Conservation (phyloP, 2,797 vertebrate genomes). For the Characodon lateralis region DNA sequence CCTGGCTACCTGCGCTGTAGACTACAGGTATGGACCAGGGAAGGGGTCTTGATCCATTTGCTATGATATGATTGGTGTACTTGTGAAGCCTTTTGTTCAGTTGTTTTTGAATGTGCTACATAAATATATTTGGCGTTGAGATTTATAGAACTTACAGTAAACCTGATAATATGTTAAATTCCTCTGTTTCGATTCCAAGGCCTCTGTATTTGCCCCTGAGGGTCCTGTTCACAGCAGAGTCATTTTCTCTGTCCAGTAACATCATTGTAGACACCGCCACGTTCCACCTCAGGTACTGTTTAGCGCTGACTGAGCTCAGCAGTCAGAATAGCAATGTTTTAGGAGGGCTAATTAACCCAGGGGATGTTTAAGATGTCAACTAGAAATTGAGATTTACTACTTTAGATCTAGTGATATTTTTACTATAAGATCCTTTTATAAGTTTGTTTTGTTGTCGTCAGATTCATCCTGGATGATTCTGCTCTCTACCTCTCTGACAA, state of each 20-base stretch:
- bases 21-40: constrained; percentile 84
- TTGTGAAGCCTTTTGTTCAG: background rate
- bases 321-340: background rate
- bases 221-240: constrained; percentile 88
- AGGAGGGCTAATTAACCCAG: background rate
- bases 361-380: background rate
- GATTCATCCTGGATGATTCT: constrained; percentile 94
- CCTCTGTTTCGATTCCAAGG: constrained; percentile 63
- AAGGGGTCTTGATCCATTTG: no score
- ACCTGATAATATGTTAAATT: background rate
- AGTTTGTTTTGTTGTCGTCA: constrained; percentile 49
- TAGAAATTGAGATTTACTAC: background rate
- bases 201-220: constrained; percentile 90
- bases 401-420: background rate
- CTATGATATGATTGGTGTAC: background rate
- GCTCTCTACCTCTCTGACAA: constrained; percentile 93
- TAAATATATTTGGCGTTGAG: background rate
- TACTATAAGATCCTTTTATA: background rate
- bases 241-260: constrained; percentile 93
- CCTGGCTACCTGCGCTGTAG: constrained; percentile 89
- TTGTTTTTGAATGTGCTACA: background rate
- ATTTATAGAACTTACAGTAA: background rate
- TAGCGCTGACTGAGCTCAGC: background rate
- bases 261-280: constrained; percentile 93
- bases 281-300: constrained; percentile 89